These are phyloP conservation scores for Brachionus koreanus DNA, from an alignment of 1,140 invertebrate species.

Conservation along the genomic window DNA sequence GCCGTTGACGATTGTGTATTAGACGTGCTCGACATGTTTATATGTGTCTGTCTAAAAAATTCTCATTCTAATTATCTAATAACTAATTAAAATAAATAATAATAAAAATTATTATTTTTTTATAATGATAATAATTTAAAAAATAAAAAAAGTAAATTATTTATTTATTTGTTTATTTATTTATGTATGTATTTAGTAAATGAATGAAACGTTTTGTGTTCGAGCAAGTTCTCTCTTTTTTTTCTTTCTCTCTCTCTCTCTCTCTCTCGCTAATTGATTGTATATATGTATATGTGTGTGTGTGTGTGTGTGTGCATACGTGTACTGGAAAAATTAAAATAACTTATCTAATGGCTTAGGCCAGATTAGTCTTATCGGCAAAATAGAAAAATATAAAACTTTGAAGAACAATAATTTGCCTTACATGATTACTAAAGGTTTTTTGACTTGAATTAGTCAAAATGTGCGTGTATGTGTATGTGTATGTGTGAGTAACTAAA, in stretches of 20 bases:
- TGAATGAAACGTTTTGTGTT: no score
- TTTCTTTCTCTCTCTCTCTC: no score
- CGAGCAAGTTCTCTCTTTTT: no score
- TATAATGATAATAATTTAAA: background rate
- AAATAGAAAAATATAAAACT: background rate
- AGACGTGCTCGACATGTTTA: background rate
- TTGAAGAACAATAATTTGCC: background rate
- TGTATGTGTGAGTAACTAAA: background rate
- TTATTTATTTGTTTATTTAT: background rate
- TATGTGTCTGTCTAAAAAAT: background rate
- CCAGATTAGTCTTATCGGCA: background rate
- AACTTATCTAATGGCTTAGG: background rate
- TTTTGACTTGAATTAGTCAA: background rate
- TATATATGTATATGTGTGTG: no score
- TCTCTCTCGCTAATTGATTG: no score
- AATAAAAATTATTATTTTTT: no score
- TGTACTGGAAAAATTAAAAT: no score
- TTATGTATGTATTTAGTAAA: no score
- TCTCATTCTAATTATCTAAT: background rate
- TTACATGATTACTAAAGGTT: background rate
- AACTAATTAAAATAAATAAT: background rate
- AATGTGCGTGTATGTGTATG: background rate
- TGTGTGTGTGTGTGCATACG: no score
- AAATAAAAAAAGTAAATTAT: background rate
- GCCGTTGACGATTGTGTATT: background rate